Conservation (phyloP, 2,888 invertebrate species). For the Drosophila parthenogenetica region DNA sequence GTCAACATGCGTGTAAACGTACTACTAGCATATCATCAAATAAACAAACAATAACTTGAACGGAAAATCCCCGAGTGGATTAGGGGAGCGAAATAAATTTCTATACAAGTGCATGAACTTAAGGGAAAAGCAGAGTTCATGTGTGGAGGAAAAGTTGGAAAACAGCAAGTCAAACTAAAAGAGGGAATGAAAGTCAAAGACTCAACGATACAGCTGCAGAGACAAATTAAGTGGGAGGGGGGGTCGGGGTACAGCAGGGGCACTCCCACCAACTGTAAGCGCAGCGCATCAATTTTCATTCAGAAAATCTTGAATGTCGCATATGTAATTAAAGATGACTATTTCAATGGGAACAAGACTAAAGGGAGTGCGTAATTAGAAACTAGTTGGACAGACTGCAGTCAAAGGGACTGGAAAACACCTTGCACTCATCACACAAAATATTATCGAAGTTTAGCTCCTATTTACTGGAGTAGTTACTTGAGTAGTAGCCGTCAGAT, state of each 20-base stretch:
- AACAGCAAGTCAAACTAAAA: conserved; percentile 17
- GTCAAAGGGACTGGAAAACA: too few species aligned
- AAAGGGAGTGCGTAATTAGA: background rate
- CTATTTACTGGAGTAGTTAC: too few species aligned
- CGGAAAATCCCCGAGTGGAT: conserved; percentile 45
- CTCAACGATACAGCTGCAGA: background rate
- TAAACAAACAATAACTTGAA: conserved; percentile 50
- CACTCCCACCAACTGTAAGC: background rate
- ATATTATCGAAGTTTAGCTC: too few species aligned
- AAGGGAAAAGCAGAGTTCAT: background rate
- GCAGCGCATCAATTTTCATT: conserved; percentile 15
- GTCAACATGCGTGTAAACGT: conserved; percentile 53
- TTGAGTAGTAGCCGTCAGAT: too few species aligned
- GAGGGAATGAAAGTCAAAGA: background rate
- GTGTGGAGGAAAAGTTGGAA: background rate
- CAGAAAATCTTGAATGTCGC: conserved; percentile 7
- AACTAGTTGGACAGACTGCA: background rate
- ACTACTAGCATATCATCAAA: conserved; percentile 51
- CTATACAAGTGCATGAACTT: conserved; percentile 31
- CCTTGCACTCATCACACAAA: too few species aligned
- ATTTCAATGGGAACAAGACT: conserved; percentile 4
- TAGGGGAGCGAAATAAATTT: conserved; percentile 36
- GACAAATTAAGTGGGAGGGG: background rate
- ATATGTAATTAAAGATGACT: conserved; percentile 17
- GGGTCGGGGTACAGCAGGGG: too few species aligned